Conservation (phyloP, 2,797 vertebrate species). For the Pangasius krempfi region DNA sequence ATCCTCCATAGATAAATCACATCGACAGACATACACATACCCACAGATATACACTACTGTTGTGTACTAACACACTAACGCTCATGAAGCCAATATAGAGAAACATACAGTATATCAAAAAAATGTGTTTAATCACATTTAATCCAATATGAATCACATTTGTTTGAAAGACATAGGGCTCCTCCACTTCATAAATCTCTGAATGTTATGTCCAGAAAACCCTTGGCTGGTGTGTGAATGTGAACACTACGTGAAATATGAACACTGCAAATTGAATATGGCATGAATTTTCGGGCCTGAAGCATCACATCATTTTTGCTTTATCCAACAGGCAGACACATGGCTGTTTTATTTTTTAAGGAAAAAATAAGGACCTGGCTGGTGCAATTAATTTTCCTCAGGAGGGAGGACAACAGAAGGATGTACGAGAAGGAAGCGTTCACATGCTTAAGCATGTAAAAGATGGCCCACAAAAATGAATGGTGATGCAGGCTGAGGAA, state of each 20-base stretch:
- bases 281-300: conserved; percentile 75
- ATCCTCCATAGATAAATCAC: too few species aligned
- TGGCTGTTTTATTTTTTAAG: conserved; percentile 12
- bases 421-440: background rate
- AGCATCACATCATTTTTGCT: conserved; percentile 70
- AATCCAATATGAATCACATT: too few species aligned
- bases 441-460: background rate
- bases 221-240: conserved; percentile 55
- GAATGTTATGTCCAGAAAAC: conserved; percentile 58
- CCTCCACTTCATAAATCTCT: background rate
- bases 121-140: background rate
- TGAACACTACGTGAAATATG: conserved; percentile 55
- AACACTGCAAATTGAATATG: conserved; percentile 75
- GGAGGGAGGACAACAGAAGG: conserved; percentile 40
- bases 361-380: conserved; percentile 22
- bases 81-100: background rate
- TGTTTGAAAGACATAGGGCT: too few species aligned
- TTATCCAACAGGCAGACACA: conserved; percentile 66
- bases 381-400: conserved; percentile 49
- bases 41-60: background rate
- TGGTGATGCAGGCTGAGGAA: background rate
- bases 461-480: background rate
- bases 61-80: too few species aligned
- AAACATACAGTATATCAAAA: background rate
- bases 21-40: too few species aligned